These are phyloP conservation scores for Ptychadena robeensis DNA, from an alignment of 2,797 vertebrate species.

Conservation along the genomic window DNA sequence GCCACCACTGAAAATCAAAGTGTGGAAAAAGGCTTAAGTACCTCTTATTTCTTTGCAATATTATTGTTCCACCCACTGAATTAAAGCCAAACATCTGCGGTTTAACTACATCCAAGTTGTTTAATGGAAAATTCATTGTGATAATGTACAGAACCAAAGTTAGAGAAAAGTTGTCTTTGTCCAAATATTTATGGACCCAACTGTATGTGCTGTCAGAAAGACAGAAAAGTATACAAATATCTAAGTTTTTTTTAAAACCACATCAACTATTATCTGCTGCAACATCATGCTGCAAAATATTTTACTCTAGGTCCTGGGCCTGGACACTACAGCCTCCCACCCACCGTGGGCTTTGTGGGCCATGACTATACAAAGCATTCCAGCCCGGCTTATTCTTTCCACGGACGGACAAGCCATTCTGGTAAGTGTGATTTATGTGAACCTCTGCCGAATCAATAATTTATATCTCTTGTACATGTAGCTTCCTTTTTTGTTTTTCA, in stretches of 20 bases:
- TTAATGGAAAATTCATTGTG: too few species aligned
- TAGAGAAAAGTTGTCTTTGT: too few species aligned
- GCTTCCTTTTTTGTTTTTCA: neutral
- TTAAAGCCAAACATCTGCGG: too few species aligned
- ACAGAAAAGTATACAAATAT: too few species aligned
- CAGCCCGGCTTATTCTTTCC: conserved; percentile 81
- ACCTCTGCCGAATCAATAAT: neutral
- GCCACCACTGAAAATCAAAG: too few species aligned
- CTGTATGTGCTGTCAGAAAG: too few species aligned
- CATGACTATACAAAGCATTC: conserved; percentile 82
- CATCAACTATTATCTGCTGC: neutral
- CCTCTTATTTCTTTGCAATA: too few species aligned
- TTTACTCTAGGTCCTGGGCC: conserved; percentile 78
- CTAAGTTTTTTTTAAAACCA: neutral
- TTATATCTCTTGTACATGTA: neutral
- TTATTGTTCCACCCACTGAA: too few species aligned
- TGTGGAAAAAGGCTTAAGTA: too few species aligned
- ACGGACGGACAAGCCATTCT: conserved; percentile 73
- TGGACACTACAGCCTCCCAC: conserved; percentile 79
- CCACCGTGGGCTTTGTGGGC: conserved; percentile 80
- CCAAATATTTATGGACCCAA: too few species aligned
- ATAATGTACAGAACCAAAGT: too few species aligned
- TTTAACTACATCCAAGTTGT: too few species aligned
- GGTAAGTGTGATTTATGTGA: conserved; percentile 68
- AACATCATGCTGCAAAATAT: neutral